phyloP scores from a whole-genome alignment of 2,797 vertebrate genomes.

The Cryptoprocta ferox region DNA sequence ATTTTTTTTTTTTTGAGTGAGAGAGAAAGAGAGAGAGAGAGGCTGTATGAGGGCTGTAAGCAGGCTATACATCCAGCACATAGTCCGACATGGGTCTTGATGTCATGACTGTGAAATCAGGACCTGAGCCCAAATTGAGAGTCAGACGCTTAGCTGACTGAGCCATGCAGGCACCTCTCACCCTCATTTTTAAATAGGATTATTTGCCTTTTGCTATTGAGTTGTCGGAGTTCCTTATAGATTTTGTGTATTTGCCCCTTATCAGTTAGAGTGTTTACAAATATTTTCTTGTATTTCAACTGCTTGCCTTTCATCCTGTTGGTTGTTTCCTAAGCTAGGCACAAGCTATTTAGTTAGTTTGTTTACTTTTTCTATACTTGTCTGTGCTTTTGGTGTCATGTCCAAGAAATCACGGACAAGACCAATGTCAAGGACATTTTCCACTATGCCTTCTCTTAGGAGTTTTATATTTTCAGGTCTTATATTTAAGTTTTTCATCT shows the following conservation, averaged over 20 bases:
- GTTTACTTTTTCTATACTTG: background rate
- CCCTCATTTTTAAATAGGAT: background rate
- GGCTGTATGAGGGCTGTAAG: too few species aligned
- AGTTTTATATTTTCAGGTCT: background rate
- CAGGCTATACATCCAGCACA: too few species aligned
- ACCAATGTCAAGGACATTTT: background rate
- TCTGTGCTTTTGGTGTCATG: background rate
- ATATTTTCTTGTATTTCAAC: background rate
- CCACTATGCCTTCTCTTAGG: background rate
- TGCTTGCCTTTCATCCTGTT: background rate
- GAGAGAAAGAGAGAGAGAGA: too few species aligned
- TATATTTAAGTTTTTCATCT: background rate
- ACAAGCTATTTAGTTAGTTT: background rate
- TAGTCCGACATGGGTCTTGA: too few species aligned
- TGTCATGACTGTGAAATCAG: too few species aligned
- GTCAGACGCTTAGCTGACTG: too few species aligned
- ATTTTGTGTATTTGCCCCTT: background rate
- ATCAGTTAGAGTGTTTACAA: background rate
- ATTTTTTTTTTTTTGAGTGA: too few species aligned
- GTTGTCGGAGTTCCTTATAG: background rate
- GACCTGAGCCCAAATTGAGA: too few species aligned
- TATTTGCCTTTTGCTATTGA: background rate
- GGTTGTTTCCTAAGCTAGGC: background rate
- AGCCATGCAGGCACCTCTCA: background rate
- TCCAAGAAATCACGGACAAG: background rate